Conservation (phyloP, 2,888 invertebrate genomes). For the Conops quadrifasciatus region DNA sequence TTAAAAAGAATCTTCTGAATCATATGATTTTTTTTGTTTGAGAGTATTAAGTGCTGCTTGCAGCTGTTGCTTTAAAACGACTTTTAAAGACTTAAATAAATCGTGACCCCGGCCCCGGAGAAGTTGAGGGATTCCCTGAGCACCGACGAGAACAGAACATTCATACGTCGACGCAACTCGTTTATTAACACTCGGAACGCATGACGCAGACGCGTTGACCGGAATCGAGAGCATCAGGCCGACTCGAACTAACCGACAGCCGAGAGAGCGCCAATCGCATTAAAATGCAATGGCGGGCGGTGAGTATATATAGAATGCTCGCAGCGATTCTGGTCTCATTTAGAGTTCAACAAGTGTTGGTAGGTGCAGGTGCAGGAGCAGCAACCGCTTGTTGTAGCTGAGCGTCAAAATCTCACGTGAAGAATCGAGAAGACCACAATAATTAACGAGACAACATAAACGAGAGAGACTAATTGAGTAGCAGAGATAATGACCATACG, state of each 20-base stretch:
- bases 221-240: background rate
- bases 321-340: constrained; percentile 1
- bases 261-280: background rate
- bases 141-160: background rate
- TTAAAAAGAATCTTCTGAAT: too few species aligned
- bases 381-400: background rate
- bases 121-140: constrained; percentile 13
- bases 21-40: too few species aligned
- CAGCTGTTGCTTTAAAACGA: too few species aligned
- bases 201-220: background rate
- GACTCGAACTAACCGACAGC: background rate
- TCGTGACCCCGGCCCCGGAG: background rate
- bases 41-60: too few species aligned
- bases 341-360: constrained; percentile 38
- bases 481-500: background rate
- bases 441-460: background rate
- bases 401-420: background rate
- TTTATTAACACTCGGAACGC: background rate
- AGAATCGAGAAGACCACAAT: too few species aligned
- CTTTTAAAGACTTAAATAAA: too few species aligned
- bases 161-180: background rate
- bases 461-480: background rate
- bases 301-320: constrained; percentile 30
- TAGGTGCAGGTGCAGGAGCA: background rate
- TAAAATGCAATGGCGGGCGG: background rate